Evolutionary conservation across 2,797 vertebrate genomes (phyloP), one percentile per base, ranked within the genome.

Genomic region (Tinamus major): DNA sequence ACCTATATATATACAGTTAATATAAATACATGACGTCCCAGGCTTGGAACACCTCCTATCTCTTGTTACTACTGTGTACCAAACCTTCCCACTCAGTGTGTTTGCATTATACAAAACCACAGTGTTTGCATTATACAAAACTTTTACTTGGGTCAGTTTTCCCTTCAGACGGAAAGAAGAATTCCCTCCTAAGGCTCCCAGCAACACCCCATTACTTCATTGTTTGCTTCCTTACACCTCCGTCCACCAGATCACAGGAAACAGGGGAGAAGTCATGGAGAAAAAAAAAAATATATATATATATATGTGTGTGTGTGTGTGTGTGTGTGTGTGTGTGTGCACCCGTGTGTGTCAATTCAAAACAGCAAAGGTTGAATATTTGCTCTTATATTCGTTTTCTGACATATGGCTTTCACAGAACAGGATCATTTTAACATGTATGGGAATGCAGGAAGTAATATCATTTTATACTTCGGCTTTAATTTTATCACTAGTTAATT

Each of bases 391-490:
- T 29, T 19, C 88, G 82, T 78, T 85, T 85, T 76, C 90, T 77
- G 19, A 41, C 33, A 75, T 18, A 27, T 19, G 44, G n/a, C 93
- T 95, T 55, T 55, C 76, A 78, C 95, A 94, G 63, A 79, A 79
- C 39, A 14, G 79, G 78, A 92, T 95, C 96, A 94, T 95, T 58
- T 17, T 11, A 51, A 39, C 2, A 6, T 91, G 91, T 79, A 74
- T 77, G 87, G 90, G 76, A 65, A 89, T 8, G 18, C 79, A 87
- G 53, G 77, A 90, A 74, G 91, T 87, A 95, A 87, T 13, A 94
- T 85, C 91, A 92, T 90, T 90, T 87, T 53, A 10, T 67, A 80
- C 90, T 92, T 93, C 49, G 85, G 61, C 70, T 93, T 94, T 93
- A 71, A 69, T 56, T 94, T 89, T 37, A 91, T 87, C 93, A 89